A percentile compares a stretch with the other conserved stretches of the same genome.
These are phyloP conservation scores for Semnornis frantzii DNA, from an alignment of 2,113 vertebrate species.

Conservation along the genomic window DNA sequence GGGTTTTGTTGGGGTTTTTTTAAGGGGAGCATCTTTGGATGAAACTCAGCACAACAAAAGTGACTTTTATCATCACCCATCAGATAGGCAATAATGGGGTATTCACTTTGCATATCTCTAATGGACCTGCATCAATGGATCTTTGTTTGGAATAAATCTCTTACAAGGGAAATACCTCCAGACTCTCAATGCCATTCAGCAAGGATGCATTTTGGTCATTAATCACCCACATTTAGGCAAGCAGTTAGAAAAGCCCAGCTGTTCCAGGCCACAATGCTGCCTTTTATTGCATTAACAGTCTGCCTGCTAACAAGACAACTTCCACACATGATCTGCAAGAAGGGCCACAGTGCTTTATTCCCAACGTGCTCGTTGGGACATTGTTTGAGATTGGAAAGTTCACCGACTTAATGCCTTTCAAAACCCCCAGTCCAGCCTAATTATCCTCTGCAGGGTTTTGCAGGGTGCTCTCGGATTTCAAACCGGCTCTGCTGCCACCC, in stretches of 20 bases:
- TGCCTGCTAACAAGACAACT: constrained; percentile 60
- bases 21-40: neutral
- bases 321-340: constrained; percentile 65
- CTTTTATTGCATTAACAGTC: constrained; percentile 22
- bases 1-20: neutral
- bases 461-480: neutral
- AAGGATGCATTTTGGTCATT: constrained; percentile 66
- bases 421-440: constrained; percentile 56
- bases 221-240: constrained; percentile 58
- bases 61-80: constrained; percentile 28
- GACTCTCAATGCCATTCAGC: constrained; percentile 55
- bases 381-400: constrained; percentile 72
- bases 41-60: neutral
- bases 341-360: constrained; percentile 63
- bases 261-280: constrained; percentile 48
- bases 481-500: fast-evolving
- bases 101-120: constrained; percentile 42
- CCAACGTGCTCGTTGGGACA: constrained; percentile 56
- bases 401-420: constrained; percentile 61
- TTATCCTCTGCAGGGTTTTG: neutral
- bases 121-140: constrained; percentile 41
- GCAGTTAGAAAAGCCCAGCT: constrained; percentile 64
- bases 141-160: constrained; percentile 40
- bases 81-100: constrained; percentile 25
- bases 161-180: constrained; percentile 35